These are phyloP conservation scores for Glaucidium brasilianum DNA, from an alignment of 2,113 vertebrate genomes.

Conservation along the genomic window DNA sequence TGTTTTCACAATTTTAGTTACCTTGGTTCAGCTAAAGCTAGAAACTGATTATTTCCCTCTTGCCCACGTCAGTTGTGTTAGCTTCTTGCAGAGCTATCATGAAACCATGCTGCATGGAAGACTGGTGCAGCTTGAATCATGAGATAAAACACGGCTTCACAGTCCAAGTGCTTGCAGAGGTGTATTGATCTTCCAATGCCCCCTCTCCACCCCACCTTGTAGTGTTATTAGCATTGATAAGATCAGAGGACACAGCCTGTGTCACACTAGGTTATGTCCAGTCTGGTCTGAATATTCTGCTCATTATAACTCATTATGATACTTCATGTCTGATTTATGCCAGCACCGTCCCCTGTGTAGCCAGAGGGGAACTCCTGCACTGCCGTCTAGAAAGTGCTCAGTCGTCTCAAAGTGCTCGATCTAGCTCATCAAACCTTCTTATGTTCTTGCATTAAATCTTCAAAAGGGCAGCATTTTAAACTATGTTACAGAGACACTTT, in stretches of 20 bases:
- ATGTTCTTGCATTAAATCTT: neutral
- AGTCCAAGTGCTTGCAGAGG: neutral
- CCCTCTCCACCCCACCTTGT: accelerated
- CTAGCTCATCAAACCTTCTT: neutral
- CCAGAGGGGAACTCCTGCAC: neutral
- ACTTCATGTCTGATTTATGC: neutral
- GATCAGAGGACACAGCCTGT: neutral
- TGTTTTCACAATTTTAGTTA: neutral
- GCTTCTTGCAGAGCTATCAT: neutral
- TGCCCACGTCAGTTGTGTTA: accelerated
- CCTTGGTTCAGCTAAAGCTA: neutral
- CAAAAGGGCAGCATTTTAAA: neutral
- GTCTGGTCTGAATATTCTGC: neutral
- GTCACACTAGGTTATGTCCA: neutral
- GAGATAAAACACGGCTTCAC: neutral
- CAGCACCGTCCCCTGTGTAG: neutral
- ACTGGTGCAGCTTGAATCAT: neutral
- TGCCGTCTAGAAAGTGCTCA: neutral
- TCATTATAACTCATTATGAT: neutral
- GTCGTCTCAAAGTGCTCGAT: neutral
- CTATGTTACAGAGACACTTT: neutral
- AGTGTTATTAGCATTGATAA: neutral
- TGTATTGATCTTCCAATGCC: accelerated
- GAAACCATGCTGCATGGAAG: accelerated
- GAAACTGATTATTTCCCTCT: neutral